Evolutionary conservation across 2,888 invertebrate species (phyloP).

Genomic region (Macaria liturata): DNA sequence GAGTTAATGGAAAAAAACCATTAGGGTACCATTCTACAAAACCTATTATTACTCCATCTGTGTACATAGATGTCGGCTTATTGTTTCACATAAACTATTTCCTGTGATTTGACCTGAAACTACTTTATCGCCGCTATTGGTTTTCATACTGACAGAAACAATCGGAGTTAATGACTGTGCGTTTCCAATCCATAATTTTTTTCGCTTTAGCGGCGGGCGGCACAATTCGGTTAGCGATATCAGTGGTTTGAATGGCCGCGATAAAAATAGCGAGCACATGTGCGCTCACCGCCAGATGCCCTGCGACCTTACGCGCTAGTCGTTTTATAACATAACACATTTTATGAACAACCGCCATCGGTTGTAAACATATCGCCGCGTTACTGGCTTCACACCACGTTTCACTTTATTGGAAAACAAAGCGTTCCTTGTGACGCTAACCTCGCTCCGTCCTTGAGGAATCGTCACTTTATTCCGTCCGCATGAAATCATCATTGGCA

Average conservation of each 20-base stretch:
- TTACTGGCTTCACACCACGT: constrained; percentile 57
- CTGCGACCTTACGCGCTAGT: constrained; percentile 71
- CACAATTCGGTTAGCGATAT: constrained; percentile 57
- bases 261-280: constrained; percentile 78
- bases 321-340: constrained; percentile 53
- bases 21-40: too few relatives aligned
- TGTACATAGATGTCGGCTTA: too few relatives aligned
- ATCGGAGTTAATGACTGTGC: constrained; percentile 37
- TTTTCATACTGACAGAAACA: constrained; percentile 32
- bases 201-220: constrained; percentile 46
- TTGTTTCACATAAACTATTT: constrained; percentile 1
- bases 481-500: constrained; percentile 26
- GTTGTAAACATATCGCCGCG: constrained; percentile 57
- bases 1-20: too few relatives aligned
- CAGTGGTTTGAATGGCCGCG: constrained; percentile 65
- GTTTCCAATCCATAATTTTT: constrained; percentile 39
- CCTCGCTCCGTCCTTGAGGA: constrained; percentile 29
- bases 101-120: constrained; percentile 7
- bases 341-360: constrained; percentile 48
- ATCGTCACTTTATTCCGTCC: constrained; percentile 25
- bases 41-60: too few relatives aligned
- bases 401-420: constrained; percentile 53
- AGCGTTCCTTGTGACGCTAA: constrained; percentile 44
- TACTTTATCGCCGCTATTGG: constrained; percentile 21
- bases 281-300: constrained; percentile 73